phyloP scores from a whole-genome alignment of 2,888 invertebrate genomes.

The Tridacna gigas region DNA sequence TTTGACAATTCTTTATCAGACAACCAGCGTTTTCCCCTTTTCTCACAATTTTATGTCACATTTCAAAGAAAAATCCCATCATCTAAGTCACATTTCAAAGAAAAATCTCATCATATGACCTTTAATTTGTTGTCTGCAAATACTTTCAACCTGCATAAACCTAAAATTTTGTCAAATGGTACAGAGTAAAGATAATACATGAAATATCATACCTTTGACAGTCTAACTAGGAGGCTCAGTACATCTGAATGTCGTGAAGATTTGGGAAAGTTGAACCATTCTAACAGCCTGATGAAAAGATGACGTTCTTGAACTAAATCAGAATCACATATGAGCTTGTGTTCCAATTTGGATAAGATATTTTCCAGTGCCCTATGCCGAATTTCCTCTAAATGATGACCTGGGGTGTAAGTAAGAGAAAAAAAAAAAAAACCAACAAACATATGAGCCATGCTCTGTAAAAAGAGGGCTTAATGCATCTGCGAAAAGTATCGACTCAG shows the following conservation, averaged over 20 bases:
- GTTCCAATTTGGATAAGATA: conserved; percentile 83
- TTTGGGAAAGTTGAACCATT: conserved; percentile 84
- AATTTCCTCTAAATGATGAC: conserved; percentile 84
- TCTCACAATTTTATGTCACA: too few species aligned
- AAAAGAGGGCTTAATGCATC: too few species aligned
- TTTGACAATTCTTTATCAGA: too few species aligned
- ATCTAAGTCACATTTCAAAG: too few species aligned
- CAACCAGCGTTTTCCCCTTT: too few species aligned
- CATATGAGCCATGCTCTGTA: too few species aligned
- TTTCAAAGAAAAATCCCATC: too few species aligned
- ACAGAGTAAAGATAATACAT: background rate
- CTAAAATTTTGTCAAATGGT: too few species aligned
- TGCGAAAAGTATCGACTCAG: too few species aligned
- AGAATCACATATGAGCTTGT: conserved; percentile 81
- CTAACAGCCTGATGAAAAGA: conserved; percentile 82
- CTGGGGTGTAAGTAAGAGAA: conserved; percentile 64
- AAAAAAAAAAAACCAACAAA: background rate
- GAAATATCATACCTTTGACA: conserved; percentile 77
- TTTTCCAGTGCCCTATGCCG: conserved; percentile 82
- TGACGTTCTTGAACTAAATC: conserved; percentile 84
- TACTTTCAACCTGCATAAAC: too few species aligned
- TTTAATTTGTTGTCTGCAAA: too few species aligned
- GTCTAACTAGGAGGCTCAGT: conserved; percentile 74
- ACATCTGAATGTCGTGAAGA: conserved; percentile 78
- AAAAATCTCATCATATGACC: too few species aligned